Base-by-base conservation (phyloP, 2,113 vertebrate genomes). In the Platysteira castanea region DNA sequence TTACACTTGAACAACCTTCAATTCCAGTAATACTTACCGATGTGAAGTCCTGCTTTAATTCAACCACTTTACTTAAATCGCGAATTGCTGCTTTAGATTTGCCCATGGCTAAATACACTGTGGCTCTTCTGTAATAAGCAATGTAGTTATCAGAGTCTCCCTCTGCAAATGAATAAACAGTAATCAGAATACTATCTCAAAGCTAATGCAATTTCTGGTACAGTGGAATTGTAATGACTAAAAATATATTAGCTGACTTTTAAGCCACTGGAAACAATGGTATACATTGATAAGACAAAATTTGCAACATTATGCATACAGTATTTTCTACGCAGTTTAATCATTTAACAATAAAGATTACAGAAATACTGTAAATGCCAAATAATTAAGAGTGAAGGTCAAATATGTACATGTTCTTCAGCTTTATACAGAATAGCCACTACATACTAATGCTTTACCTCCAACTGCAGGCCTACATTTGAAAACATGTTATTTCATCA, bases 41-140 rank as follows among this genome's bases (percentile, higher is more conserved):
- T 97, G 99, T 99, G 96, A 99, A 99, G 96, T 99, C 99, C 90
- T 99, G 98, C 97, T 99, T 99, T 94, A 99, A 98, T 92, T 99
- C 99, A 95, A 99, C 99, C 92, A 99, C 99, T 98, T 97, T 99
- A 97, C 98, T 99, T 91, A 99, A 96, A 92, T 99, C 99, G 6
- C 99, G 99, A 94, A 99, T 98, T 35, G 99, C 99, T 59, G 99
- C 99, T 97, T 99, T 99, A 19, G 99, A 99, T 96, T 99, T 99
- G 65, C 99, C 99, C 99, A 99, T 99, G 39, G 99, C 99, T 59
- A 99, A 98, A 91, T 99, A 99, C 41, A 99, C 99, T 26, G 99
- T 99, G 47, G 99, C 99, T 98, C 99, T 99, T 97, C 99, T 98
- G 97, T 99, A 99, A 97, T 98, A 99, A 26, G 99, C 99, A 97